Evolutionary conservation across 2,113 vertebrate genomes (phyloP).

Genomic region (Chroicocephalus ridibundus): DNA sequence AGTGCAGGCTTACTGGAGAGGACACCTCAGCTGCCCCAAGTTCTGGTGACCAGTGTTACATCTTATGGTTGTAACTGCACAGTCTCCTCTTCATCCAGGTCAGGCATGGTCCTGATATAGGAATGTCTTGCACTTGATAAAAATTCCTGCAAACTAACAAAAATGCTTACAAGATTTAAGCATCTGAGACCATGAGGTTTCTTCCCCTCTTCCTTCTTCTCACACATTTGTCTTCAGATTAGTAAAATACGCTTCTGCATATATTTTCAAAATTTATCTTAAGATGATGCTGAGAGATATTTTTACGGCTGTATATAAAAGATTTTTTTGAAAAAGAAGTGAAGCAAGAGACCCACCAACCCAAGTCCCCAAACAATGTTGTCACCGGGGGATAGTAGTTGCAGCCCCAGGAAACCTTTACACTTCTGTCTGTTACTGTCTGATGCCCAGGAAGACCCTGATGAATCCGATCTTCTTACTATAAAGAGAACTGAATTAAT

Average conservation of each 20-base stretch:
- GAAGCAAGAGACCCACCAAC: not conserved
- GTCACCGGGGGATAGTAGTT: not conserved
- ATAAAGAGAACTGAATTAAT: not conserved
- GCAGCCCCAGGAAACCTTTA: not conserved
- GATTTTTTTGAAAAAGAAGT: not conserved
- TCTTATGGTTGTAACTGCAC: fast-evolving
- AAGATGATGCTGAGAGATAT: not conserved
- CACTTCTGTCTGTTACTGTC: not conserved
- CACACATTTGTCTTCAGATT: not conserved
- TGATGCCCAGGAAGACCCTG: not conserved
- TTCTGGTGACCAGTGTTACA: not conserved
- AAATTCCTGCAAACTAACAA: not conserved
- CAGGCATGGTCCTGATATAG: fast-evolving
- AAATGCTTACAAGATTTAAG: not conserved
- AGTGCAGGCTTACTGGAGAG: not conserved
- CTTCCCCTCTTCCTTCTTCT: not conserved
- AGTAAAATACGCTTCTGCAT: not conserved
- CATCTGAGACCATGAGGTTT: not conserved
- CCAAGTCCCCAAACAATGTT: not conserved
- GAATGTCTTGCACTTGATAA: not conserved
- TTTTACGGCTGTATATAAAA: not conserved
- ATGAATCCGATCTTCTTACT: not conserved
- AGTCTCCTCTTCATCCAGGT: not conserved
- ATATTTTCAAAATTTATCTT: not conserved
- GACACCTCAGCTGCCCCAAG: not conserved